Base-by-base conservation (phyloP, 2,888 invertebrate species). In the Abrostola tripartita region DNA sequence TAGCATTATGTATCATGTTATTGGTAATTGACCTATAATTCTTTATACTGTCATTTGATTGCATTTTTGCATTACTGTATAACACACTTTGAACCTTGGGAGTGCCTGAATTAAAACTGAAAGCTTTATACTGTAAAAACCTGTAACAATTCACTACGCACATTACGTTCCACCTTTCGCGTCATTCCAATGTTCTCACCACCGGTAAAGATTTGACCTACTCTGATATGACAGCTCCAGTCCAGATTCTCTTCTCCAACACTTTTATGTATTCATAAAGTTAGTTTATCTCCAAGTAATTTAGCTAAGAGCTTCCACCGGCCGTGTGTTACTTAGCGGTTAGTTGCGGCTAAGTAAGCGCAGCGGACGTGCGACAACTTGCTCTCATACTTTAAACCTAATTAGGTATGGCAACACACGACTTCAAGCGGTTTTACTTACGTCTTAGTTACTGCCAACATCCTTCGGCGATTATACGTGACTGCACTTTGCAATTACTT, bases 331-430 rank as follows among this genome's bases (percentile, higher is more conserved):
- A 59, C 66, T 64, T 74, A 52, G 52, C 47, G 42, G 7, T 42
- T 51, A 64, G 63, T 62, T 53, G 56, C 41, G 53, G 56, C 44
- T 51, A 66, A 64, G 68, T 64, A 56, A 75, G 57, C 57, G 42
- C n/a, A 52, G 54, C 62, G 68, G 54, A 51, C 65, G 63, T 65
- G 76, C 53, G 63, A 68, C 63, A 64, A 68, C 65, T 78, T 60
- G 54, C 35, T 49, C 51, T 64, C 56, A 61, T 68, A 76, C 52
- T 71, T 72, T 66, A 76, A 76, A 79, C 64, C 55, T 76, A 68
- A 76, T 76, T 72, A 76, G 72, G 64, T 71, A 75, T 76, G 63
- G 52, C 68, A 57, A 76, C 75, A 78, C 68, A 75, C 71, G 65
- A 50, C 47, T 65, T 49, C 37, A 42, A 54, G 63, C 47, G 52